Percentiles rank a stretch among this genome's conserved stretches.
phyloP scores from a whole-genome alignment of 2,113 vertebrate genomes.

The Cryptomyrus ogoouensis region DNA sequence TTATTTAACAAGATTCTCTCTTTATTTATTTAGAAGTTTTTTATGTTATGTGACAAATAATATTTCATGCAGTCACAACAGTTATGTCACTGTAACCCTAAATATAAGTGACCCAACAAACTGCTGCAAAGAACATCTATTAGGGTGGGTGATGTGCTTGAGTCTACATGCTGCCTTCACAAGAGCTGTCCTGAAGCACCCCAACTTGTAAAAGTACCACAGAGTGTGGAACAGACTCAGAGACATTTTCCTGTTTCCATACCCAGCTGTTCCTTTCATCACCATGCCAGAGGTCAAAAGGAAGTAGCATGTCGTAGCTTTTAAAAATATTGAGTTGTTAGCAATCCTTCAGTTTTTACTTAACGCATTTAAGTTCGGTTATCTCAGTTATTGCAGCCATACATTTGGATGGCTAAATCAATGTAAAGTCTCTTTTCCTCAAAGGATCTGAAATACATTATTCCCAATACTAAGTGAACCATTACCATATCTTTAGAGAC shows the following conservation, averaged over 20 bases:
- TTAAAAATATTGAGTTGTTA: background rate
- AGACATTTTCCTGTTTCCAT: background rate
- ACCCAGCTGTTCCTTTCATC: background rate
- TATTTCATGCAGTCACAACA: background rate
- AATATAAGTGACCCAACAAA: background rate
- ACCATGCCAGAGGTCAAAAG: background rate
- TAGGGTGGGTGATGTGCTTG: background rate
- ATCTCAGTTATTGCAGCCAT: background rate
- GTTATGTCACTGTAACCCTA: background rate
- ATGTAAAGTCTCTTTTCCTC: background rate
- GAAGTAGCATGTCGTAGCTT: background rate
- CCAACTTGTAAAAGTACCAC: background rate
- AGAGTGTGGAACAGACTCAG: background rate
- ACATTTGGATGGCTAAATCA: background rate
- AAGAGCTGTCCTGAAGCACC: background rate
- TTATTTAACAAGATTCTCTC: constrained; percentile 11
- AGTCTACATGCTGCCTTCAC: background rate
- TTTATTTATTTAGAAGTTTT: constrained; percentile 4
- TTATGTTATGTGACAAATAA: background rate
- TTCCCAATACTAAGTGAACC: background rate
- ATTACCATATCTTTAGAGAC: background rate
- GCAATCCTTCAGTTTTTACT: background rate
- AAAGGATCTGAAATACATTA: background rate
- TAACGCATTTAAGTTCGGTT: background rate
- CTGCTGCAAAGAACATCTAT: background rate